Evolutionary conservation across 2,797 vertebrate genomes (phyloP).

Genomic region (Coccyzus lansbergi): DNA sequence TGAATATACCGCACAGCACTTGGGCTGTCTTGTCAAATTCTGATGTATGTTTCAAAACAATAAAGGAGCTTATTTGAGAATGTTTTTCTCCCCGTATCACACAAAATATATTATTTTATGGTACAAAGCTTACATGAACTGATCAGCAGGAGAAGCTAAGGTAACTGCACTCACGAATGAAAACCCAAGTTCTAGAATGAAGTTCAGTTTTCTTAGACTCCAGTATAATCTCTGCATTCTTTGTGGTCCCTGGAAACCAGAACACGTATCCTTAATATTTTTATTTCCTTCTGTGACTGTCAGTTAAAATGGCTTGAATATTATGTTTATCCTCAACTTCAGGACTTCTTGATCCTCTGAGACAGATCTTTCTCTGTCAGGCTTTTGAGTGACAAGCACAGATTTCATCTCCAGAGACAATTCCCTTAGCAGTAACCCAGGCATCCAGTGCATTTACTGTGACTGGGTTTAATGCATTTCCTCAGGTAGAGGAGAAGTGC

Average conservation of each 20-base stretch:
- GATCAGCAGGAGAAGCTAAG: neutral
- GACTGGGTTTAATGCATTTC: neutral
- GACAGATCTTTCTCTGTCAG: neutral
- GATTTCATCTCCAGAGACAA: neutral
- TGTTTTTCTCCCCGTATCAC: neutral
- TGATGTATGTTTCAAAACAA: slow-evolving; percentile 17
- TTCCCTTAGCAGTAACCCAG: neutral
- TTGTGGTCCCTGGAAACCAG: neutral
- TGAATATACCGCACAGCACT: neutral
- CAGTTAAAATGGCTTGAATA: neutral
- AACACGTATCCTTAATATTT: neutral
- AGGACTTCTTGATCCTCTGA: neutral
- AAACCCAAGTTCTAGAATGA: neutral
- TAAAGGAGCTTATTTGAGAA: neutral
- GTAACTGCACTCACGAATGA: neutral
- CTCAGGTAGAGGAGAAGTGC: neutral
- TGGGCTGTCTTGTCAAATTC: neutral
- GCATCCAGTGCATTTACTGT: neutral
- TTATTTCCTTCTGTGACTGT: neutral
- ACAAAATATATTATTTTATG: neutral
- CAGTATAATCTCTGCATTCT: neutral
- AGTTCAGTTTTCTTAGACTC: neutral
- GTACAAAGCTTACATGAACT: neutral
- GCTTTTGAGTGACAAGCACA: neutral
- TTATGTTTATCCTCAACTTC: neutral